Conservation (phyloP, 2,888 invertebrate genomes). For the Bellardia pandia region DNA sequence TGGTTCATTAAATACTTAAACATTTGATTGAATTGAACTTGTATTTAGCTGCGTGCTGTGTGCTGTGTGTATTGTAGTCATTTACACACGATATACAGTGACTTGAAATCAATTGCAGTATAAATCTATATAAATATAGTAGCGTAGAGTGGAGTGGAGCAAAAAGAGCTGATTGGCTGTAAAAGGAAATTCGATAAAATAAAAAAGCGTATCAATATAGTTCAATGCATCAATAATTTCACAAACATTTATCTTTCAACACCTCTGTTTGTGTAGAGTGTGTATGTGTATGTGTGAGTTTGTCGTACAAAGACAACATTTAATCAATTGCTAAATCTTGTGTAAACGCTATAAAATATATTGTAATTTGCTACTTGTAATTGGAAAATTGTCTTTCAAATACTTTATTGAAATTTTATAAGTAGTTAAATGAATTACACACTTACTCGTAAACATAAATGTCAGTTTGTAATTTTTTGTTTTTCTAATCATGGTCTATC, state of each 20-base stretch:
- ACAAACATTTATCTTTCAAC: constrained; percentile 31
- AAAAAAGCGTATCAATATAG: constrained; percentile 30
- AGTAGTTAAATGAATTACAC: not conserved
- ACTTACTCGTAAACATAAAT: constrained; percentile 7
- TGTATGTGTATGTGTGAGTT: not conserved
- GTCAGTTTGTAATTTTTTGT: constrained; percentile 12
- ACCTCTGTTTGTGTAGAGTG: not conserved
- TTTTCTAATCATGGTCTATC: not conserved
- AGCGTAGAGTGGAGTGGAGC: not conserved
- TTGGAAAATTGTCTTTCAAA: not conserved
- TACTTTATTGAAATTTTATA: not conserved
- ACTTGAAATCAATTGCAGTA: constrained; percentile 5
- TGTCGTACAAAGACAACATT: not conserved
- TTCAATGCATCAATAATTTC: constrained; percentile 47
- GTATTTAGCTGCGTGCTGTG: not conserved
- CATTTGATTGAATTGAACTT: constrained; percentile 53
- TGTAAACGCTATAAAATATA: not conserved
- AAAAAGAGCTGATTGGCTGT: constrained; percentile 8
- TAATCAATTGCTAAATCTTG: not conserved
- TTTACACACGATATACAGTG: not conserved
- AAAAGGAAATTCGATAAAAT: constrained; percentile 54
- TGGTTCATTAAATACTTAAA: constrained; percentile 59
- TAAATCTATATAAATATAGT: not conserved
- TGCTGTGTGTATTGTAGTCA: not conserved
- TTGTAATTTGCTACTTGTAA: no score